phyloP scores from a whole-genome alignment of 2,113 vertebrate species.

The Strix uralensis region DNA sequence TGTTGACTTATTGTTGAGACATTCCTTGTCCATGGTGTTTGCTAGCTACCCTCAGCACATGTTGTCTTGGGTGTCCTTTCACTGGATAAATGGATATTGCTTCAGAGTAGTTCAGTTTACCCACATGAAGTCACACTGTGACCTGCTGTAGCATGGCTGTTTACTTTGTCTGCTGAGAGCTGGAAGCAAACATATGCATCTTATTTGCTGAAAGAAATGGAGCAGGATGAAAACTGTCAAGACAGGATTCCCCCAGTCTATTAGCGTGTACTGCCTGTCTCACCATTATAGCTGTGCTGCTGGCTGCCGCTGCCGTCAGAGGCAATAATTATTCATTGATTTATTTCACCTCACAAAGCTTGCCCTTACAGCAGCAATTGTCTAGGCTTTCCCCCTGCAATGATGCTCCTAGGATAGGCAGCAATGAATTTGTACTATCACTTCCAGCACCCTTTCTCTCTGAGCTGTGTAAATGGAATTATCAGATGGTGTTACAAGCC shows the following conservation, averaged over 20 bases:
- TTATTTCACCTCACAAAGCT: conserved; percentile 23
- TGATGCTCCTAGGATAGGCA: background rate
- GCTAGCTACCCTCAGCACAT: background rate
- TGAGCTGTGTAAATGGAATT: background rate
- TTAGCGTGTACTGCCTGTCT: background rate
- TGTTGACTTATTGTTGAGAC: background rate
- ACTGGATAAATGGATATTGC: background rate
- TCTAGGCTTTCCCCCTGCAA: background rate
- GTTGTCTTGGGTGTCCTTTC: background rate
- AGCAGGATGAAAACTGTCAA: conserved; percentile 39
- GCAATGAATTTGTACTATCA: background rate
- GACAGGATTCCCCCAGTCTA: conserved; percentile 22
- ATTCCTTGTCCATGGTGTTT: background rate
- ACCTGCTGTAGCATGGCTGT: conserved; percentile 25
- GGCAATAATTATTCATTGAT: conserved; percentile 35
- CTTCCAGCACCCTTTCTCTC: background rate
- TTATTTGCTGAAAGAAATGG: conserved; percentile 51
- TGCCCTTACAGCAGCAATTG: background rate
- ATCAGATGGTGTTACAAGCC: background rate
- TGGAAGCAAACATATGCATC: conserved; percentile 46
- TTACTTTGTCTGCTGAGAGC: conserved; percentile 41
- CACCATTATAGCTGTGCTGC: background rate
- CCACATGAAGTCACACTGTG: background rate
- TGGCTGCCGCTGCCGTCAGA: background rate
- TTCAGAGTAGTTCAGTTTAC: background rate